phyloP scores from a whole-genome alignment of 2,113 vertebrate species.

The Tretioscincus oriximinensis region DNA sequence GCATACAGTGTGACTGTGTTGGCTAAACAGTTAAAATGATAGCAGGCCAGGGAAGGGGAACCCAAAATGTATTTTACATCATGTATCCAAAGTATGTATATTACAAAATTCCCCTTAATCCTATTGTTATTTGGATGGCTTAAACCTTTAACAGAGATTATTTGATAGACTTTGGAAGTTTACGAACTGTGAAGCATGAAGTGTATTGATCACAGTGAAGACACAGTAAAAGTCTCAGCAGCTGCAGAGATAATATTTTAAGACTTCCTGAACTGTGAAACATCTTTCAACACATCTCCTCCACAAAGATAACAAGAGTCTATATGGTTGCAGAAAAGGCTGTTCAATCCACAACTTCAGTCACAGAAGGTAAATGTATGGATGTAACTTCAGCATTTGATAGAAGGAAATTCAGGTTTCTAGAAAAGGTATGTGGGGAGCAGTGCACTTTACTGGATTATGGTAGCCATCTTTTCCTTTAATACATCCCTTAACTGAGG shows the following conservation, averaged over 20 bases:
- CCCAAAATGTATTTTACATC: not conserved
- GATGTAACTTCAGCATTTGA: not conserved
- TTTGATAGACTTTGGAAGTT: not conserved
- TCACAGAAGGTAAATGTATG: not conserved
- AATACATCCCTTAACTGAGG: no score
- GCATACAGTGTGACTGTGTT: not conserved
- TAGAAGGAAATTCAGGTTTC: not conserved
- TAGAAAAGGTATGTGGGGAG: not conserved
- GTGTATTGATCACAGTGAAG: not conserved
- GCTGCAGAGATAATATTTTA: not conserved
- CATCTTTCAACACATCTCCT: not conserved
- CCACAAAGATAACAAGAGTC: no score
- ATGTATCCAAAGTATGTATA: slow-evolving; percentile 5
- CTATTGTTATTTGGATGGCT: not conserved
- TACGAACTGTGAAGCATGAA: not conserved
- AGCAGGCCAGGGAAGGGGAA: not conserved
- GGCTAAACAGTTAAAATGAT: slow-evolving; percentile 9
- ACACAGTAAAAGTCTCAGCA: not conserved
- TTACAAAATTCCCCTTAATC: not conserved
- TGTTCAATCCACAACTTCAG: not conserved
- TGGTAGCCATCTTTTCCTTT: not conserved
- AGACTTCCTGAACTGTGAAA: not conserved
- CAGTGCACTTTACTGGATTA: not conserved
- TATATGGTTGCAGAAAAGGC: not conserved
- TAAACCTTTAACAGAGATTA: not conserved